A percentile compares a stretch with the other conserved stretches of the same genome.
Evolutionary conservation across 2,888 invertebrate species (phyloP).

Genomic region (Alcis repandata): DNA sequence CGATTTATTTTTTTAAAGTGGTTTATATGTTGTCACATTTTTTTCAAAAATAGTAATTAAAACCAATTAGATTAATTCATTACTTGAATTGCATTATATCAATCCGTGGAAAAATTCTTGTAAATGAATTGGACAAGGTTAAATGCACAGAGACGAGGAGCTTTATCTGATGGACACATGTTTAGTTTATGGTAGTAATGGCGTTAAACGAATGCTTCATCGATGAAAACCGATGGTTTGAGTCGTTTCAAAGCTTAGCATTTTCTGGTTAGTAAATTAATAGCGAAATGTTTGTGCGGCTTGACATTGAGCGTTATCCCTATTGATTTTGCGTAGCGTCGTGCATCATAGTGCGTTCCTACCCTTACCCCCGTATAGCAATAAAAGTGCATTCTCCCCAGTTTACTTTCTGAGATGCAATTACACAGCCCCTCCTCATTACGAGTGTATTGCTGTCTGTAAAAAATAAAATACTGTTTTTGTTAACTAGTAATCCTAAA

Average conservation of each 20-base stretch:
- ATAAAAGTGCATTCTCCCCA: constrained; percentile 58
- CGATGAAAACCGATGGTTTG: not conserved
- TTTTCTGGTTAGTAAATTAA: not conserved
- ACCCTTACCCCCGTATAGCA: constrained; percentile 33
- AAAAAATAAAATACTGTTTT: constrained; percentile 12
- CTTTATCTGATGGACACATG: no score
- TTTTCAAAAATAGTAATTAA: no score
- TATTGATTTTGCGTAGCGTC: not conserved
- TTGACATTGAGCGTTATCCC: not conserved
- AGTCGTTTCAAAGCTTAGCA: not conserved
- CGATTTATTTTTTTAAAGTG: not conserved
- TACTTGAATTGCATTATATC: no score
- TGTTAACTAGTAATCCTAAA: not conserved
- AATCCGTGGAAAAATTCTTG: no score
- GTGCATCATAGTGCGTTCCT: not conserved
- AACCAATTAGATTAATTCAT: no score
- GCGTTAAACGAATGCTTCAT: no score
- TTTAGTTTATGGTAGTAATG: no score
- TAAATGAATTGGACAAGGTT: no score
- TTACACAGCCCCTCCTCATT: constrained; percentile 46
- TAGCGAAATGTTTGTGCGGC: not conserved
- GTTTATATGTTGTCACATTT: not conserved
- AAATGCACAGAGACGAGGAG: no score
- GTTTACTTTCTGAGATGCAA: constrained; percentile 53
- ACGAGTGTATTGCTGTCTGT: constrained; percentile 21